Evolutionary conservation across 2,113 vertebrate species (phyloP).

Genomic region (Tauraco erythrolophus): DNA sequence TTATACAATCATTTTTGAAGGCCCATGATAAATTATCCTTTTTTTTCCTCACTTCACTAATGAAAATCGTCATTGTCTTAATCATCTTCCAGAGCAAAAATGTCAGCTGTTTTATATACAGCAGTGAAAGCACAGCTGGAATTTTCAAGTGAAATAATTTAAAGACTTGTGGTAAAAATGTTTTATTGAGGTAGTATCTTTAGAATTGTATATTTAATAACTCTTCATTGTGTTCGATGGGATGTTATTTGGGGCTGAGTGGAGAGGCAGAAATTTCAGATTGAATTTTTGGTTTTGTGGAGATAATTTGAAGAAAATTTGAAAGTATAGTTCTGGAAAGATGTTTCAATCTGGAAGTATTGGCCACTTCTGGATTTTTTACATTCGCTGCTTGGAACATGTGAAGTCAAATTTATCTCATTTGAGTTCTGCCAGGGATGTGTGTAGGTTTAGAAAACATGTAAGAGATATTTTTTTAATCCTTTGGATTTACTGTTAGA

Average conservation of each 20-base stretch:
- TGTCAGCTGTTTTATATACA: background rate
- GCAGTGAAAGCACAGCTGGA: background rate
- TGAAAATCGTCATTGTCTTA: background rate
- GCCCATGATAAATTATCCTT: background rate
- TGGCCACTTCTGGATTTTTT: background rate
- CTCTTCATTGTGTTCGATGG: background rate
- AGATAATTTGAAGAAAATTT: background rate
- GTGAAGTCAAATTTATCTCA: background rate
- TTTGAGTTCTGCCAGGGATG: background rate
- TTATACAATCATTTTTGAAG: background rate
- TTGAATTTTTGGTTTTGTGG: background rate
- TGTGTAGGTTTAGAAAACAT: background rate
- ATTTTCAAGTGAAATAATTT: background rate
- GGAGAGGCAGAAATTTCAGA: background rate
- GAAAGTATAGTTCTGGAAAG: background rate
- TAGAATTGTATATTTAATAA: background rate
- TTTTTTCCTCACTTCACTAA: background rate
- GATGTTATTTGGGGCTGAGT: background rate
- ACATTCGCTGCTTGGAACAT: background rate
- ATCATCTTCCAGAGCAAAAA: background rate
- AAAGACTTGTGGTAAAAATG: background rate
- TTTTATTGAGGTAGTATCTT: background rate
- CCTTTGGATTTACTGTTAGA: background rate
- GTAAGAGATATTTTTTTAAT: background rate
- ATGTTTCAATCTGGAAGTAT: background rate